Evolutionary conservation across 2,888 invertebrate genomes (phyloP), one percentile per base, ranked within the genome.

Genomic region (Bellardia bayeri): DNA sequence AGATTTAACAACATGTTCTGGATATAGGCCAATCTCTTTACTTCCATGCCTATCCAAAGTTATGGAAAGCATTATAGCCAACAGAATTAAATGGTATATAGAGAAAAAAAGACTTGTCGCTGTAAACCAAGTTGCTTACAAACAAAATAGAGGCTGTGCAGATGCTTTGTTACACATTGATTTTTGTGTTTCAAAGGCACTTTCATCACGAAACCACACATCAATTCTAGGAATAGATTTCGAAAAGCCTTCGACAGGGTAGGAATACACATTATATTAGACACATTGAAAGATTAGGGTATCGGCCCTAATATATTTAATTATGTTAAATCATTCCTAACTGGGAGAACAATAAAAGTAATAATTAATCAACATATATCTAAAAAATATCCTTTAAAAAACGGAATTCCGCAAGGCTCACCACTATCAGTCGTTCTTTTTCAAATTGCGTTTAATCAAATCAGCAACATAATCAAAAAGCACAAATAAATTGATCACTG

Each of bases 201-300:
- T 75, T 1, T 82, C 75, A 8, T 33, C 75, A n/a, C 74, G 30
- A 7, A 79, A 82, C 30, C 80, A 83, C 11, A 23, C 42, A 16
- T 75, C 82, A 13, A 58, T 82, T 16, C 40, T 82, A 2, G 63
- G 64, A 3, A 69, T 80, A 11, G 79, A 82, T n/a, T 87, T 89
- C 33, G 33, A 33, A 33, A 33, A 33, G 33, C 33, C 1, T 33
- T 33, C 33, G 33, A 33, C 33, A 58, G 81, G 69, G 63, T 88
- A 1, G 86, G 84, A 4, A 33, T 85, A n/a, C 87, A 85, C 72
- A 13, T 78, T 3, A 75, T 81, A 37, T 51, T 87, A 3, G 54
- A 83, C 5, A 69, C 42, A 3, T 14, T 82, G 8, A 23, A 16
- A 13, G 56, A 61, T 49, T 75, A 68, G 51, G 64, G 68, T 9